Evolutionary conservation across 2,797 vertebrate species (phyloP).

Genomic region (Eurystomus glaucurus): DNA sequence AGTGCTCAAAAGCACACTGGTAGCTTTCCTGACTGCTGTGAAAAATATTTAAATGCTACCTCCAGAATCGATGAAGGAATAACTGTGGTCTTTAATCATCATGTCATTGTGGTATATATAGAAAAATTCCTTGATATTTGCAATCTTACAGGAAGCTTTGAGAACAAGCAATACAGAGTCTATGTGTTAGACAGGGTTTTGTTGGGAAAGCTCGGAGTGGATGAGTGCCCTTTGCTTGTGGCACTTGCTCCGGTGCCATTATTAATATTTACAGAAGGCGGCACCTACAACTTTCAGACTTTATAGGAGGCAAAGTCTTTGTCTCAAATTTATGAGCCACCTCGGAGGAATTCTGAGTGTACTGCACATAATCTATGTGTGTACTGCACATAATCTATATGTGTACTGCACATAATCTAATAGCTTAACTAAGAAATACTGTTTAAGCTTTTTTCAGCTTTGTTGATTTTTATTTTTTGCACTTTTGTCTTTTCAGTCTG

Average conservation of each 20-base stretch:
- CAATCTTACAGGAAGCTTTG: not conserved
- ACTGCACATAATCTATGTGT: not conserved
- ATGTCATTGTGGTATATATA: not conserved
- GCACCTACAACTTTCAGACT: constrained; percentile 16
- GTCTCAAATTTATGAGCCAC: constrained; percentile 38
- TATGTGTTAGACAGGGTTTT: not conserved
- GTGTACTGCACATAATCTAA: not conserved
- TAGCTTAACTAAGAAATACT: not conserved
- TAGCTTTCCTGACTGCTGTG: not conserved
- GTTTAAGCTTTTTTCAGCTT: not conserved
- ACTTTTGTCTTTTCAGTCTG: not conserved
- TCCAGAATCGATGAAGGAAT: not conserved
- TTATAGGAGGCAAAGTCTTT: constrained; percentile 72
- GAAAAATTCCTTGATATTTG: not conserved
- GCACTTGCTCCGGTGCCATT: not conserved
- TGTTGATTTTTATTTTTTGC: not conserved
- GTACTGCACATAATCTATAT: not conserved
- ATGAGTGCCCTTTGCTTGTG: not conserved
- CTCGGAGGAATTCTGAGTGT: constrained; percentile 26
- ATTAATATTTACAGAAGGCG: constrained; percentile 72
- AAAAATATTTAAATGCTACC: not conserved
- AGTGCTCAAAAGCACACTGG: not conserved
- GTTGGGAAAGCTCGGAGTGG: not conserved
- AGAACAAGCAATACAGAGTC: not conserved
- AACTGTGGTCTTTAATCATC: not conserved